Evolutionary conservation across 2,888 invertebrate species (phyloP), one percentile per base, ranked within the genome.

Genomic region (Lithosia quadra): DNA sequence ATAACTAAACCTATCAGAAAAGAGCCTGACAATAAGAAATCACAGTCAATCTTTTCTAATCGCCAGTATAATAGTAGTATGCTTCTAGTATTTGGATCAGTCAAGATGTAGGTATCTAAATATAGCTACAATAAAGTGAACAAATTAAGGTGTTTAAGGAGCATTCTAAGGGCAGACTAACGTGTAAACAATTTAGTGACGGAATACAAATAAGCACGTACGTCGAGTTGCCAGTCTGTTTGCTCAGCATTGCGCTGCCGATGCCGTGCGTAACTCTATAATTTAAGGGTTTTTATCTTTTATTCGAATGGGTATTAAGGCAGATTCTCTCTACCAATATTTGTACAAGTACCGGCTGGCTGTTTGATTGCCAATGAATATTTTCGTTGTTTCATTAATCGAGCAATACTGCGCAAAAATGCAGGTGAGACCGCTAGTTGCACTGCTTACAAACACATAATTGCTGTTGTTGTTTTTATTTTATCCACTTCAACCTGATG

Each of bases 301-400:
- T 77, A 80, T 84, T 82, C 80, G 82, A 77, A 73, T 81, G 79
- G 77, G 77, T 84, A 82, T 85, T 83, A 84, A 84, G 81, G 83
- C 84, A 87, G 83, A 87, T 86, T 88, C 85, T 82, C 84, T 85
- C 75, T 81, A 80, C 80, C 82, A 90, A 89, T 90, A 89, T 90
- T 90, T 89, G 86, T 76, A 68, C 79, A 84, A 84, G 83, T 84
- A 80, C 82, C 78, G 83, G 78, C 78, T 71, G 81, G 76, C 76
- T 88, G 87, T 89, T 87, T 88, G 88, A 88, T 90, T 88, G 86
- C 86, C 84, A 85, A 86, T 87, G 85, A 88, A 87, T 87, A 87
- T 86, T 88, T 88, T 84, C 84, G 84, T 79, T 85, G 82, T 84
- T 88, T 83, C 83, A 87, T 86, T 86, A 88, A 87, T 83, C 84